Evolutionary conservation across 1,140 invertebrate genomes (phyloP).

Genomic region (Eubasilissa regina): DNA sequence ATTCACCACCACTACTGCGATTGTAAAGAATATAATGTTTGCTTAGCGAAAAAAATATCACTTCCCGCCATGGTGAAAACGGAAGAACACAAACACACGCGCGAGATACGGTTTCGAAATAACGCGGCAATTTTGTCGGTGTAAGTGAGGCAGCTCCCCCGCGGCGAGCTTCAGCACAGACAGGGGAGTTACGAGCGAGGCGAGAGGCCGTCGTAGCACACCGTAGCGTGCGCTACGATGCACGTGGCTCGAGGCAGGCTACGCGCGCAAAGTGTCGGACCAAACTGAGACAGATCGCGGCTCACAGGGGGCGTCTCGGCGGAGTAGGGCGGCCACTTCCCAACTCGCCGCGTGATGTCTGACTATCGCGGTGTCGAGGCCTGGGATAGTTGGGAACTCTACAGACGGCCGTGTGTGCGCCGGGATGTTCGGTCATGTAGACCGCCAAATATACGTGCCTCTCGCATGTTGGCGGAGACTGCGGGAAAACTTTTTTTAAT

Average conservation of each 20-base stretch:
- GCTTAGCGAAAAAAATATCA: background rate
- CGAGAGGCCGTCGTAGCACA: slow-evolving; percentile 36
- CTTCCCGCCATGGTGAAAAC: background rate
- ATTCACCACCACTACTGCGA: slow-evolving; percentile 11
- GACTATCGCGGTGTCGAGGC: background rate
- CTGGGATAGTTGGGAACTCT: background rate
- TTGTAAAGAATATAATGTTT: slow-evolving; percentile 19
- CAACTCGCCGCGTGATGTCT: slow-evolving; percentile 15
- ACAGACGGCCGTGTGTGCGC: background rate
- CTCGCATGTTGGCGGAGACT: background rate
- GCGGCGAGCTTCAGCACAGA: background rate
- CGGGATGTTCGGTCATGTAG: background rate
- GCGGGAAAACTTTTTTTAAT: too few relatives aligned
- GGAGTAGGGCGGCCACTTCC: slow-evolving; percentile 9
- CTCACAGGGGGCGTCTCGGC: slow-evolving; percentile 30
- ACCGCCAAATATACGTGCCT: background rate
- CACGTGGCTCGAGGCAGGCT: slow-evolving; percentile 42
- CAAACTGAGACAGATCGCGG: slow-evolving; percentile 55
- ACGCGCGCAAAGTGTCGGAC: slow-evolving; percentile 56
- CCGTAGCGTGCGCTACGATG: slow-evolving; percentile 46
- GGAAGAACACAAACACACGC: slow-evolving; percentile 6
- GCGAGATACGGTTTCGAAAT: background rate
- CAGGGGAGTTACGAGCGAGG: background rate
- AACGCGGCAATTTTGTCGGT: slow-evolving; percentile 1
- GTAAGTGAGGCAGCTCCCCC: background rate